Evolutionary conservation across 1,140 invertebrate genomes (phyloP), one percentile per base, ranked within the genome.

Genomic region (Zaprionus ghesquierei): DNA sequence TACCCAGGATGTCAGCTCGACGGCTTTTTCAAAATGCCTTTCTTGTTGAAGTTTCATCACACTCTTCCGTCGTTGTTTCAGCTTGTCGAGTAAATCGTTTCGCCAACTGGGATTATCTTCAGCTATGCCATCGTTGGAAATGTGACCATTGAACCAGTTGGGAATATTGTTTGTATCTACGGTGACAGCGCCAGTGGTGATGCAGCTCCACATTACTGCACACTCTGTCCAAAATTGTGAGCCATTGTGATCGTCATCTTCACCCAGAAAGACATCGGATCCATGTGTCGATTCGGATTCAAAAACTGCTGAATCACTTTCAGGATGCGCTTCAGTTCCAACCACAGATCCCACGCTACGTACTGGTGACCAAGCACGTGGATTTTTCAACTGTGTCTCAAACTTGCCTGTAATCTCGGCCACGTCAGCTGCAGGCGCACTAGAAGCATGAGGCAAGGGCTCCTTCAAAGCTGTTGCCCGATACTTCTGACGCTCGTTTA

Each of bases 1-100:
- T 0, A 96, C 94, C 96, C 96, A 97, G 0, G 96, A 96, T 22
- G 95, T 95, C 79, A 95, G 95, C 93, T 97, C 96, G 46, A 97
- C 93, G 13, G 96, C 96, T 81, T 94, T 94, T 89, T 95, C 95
- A 92, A 94, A 96, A 44, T 93, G 92, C 15, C 93, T 92, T 23
- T 69, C 55, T 59, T 94, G 92, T 79, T 95, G 93, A 78, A 94
- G 93, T 12, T 81, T 69, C 29, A 75, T 79, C 1, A 91, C 79
- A n/a, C 20, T 70, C 0, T 92, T 75, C 23, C 85, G 90, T 82
- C 96, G 93, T 18, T 90, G 92, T 91, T 94, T 95, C 33, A 97
- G 92, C 82, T 95, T 94, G 49, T 95, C 93, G 35, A 97, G 92
- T 89, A 97, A 95, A 75, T 95, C 92, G 64, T 95, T 93, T 60